phyloP scores from a whole-genome alignment of 2,113 vertebrate species.

The Oryzias javanicus region DNA sequence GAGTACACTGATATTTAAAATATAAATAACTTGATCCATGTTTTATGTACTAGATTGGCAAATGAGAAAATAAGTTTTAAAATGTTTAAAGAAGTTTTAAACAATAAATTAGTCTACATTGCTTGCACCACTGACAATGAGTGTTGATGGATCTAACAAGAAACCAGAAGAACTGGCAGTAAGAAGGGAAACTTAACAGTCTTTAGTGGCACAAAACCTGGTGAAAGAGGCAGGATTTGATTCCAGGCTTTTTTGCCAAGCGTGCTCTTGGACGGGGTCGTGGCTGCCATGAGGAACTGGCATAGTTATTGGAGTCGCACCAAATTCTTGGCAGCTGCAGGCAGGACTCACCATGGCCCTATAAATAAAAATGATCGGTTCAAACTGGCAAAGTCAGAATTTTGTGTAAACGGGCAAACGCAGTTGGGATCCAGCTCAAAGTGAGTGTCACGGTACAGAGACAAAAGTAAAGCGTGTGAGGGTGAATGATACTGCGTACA shows the following conservation, averaged over 20 bases:
- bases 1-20: too few relatives aligned
- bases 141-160: slow-evolving; percentile 23
- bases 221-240: slow-evolving; percentile 29
- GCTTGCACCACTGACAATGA: slow-evolving; percentile 10
- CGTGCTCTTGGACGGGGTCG: slow-evolving; percentile 22
- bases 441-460: slow-evolving; percentile 22
- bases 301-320: slow-evolving; percentile 43
- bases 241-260: slow-evolving; percentile 38
- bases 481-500: background rate
- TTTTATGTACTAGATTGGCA: too few relatives aligned
- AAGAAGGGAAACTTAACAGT: slow-evolving; percentile 26
- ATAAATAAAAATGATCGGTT: slow-evolving; percentile 44
- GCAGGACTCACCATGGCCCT: slow-evolving; percentile 27
- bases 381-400: slow-evolving; percentile 17
- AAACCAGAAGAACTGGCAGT: slow-evolving; percentile 16
- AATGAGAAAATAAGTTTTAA: background rate
- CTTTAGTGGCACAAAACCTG: slow-evolving; percentile 36
- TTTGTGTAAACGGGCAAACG: slow-evolving; percentile 11
- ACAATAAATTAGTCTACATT: background rate
- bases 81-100: background rate
- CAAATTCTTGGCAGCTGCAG: slow-evolving; percentile 31
- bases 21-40: too few relatives aligned
- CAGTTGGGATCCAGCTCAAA: background rate
- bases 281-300: slow-evolving; percentile 25
- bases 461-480: background rate